A percentile compares a stretch with the other conserved stretches of the same genome.
Conservation (phyloP, 2,797 vertebrate genomes). For the Natrix natrix region DNA sequence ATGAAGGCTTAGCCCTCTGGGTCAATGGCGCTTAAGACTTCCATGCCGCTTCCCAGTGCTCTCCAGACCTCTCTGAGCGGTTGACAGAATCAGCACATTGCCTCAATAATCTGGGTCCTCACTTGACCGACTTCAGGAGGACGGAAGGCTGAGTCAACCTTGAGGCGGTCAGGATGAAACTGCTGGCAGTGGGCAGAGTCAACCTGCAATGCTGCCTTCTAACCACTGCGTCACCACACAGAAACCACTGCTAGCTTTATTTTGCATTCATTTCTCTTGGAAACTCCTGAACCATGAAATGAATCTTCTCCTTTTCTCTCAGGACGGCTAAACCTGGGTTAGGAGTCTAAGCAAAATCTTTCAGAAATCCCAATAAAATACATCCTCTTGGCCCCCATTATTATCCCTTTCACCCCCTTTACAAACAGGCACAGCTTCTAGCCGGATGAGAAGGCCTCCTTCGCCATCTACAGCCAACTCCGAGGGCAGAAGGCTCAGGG, state of each 20-base stretch:
- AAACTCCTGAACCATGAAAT: not conserved
- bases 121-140: not conserved
- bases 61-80: not conserved
- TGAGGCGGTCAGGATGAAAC: not conserved
- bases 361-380: not conserved
- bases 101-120: not conserved
- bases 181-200: not conserved
- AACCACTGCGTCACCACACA: not conserved
- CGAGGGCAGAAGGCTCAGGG: not conserved
- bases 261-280: not conserved
- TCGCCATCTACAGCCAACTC: not conserved
- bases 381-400: not conserved
- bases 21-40: not conserved
- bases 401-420: not conserved
- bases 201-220: not conserved
- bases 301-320: not conserved
- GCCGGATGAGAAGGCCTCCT: not conserved
- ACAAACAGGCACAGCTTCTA: not conserved
- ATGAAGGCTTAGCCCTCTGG: not conserved
- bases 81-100: not conserved
- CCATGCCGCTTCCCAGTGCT: fast-evolving
- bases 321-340: not conserved
- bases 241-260: not conserved
- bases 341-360: not conserved
- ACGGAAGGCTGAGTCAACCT: not conserved